A percentile compares a stretch with the other conserved stretches of the same genome.
Evolutionary conservation across 2,888 invertebrate species (phyloP).

Genomic region (Calliphora vomitoria): DNA sequence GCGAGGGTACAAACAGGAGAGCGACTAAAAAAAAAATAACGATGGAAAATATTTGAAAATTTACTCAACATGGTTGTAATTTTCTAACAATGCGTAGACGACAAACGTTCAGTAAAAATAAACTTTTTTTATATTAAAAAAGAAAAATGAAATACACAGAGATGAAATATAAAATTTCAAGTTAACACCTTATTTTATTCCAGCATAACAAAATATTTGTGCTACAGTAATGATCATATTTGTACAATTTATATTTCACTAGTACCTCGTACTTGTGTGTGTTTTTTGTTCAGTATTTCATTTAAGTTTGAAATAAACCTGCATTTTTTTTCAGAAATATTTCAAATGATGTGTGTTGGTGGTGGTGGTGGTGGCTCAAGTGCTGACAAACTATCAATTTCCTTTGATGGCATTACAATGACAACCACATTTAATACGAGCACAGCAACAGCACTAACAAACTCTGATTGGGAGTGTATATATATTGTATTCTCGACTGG

Average conservation of each 20-base stretch:
- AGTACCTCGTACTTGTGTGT: constrained; percentile 2
- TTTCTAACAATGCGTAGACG: not conserved
- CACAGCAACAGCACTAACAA: constrained; percentile 17
- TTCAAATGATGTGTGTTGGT: constrained; percentile 37
- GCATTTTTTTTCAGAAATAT: constrained; percentile 5
- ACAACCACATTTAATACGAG: constrained; percentile 61
- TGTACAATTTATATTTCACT: constrained; percentile 10
- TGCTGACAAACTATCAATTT: constrained; percentile 67
- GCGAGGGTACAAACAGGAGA: constrained; percentile 23
- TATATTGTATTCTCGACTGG: constrained; percentile 13
- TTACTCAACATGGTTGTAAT: constrained; percentile 26
- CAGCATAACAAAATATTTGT: constrained; percentile 33
- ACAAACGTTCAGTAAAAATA: not conserved
- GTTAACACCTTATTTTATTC: constrained; percentile 58
- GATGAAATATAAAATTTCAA: constrained; percentile 35
- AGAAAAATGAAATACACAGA: not conserved
- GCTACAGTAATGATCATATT: not conserved
- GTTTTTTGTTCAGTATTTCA: not conserved
- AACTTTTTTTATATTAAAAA: not conserved
- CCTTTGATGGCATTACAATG: constrained; percentile 71
- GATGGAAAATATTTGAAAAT: constrained; percentile 10
- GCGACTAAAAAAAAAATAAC: not conserved
- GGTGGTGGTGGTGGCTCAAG: constrained; percentile 57
- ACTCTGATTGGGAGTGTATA: not conserved
- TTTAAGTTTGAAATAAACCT: constrained; percentile 12